Conservation (phyloP, 2,797 vertebrate species). For the Chrysocyon brachyurus region DNA sequence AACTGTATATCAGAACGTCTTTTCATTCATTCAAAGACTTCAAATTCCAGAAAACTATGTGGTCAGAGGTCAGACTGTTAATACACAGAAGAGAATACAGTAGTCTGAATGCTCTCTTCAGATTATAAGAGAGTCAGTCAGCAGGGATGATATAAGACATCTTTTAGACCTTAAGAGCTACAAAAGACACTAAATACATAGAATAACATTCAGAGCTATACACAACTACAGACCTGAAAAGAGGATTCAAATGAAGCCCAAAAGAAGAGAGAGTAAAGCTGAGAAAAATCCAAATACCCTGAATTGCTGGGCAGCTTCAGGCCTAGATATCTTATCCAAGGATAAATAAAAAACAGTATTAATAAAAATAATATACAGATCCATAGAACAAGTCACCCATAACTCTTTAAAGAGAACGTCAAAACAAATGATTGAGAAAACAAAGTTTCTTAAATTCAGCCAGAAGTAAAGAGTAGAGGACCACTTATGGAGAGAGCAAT, state of each 20-base stretch:
- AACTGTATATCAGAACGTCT: not conserved
- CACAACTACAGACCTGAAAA: not conserved
- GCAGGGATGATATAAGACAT: not conserved
- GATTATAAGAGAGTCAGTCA: not conserved
- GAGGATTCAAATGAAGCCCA: not conserved
- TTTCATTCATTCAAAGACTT: constrained; percentile 27
- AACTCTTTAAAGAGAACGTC: constrained; percentile 23
- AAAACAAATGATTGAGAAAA: not conserved
- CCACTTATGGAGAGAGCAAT: not conserved
- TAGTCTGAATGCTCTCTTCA: not conserved
- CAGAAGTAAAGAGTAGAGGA: not conserved
- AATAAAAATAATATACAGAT: not conserved
- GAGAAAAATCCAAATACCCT: not conserved
- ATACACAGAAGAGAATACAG: not conserved
- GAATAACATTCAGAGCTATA: not conserved
- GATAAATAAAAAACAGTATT: not conserved
- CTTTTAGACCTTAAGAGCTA: not conserved
- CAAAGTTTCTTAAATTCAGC: not conserved
- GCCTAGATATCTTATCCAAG: not conserved
- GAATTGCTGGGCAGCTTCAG: not conserved
- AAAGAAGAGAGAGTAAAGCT: not conserved
- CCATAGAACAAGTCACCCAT: not conserved
- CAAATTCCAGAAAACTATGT: not conserved
- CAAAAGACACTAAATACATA: not conserved
- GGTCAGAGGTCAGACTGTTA: not conserved